Percentiles rank a stretch among this genome's conserved stretches.
Evolutionary conservation across 2,888 invertebrate species (phyloP).

Genomic region (Alcis repandata): DNA sequence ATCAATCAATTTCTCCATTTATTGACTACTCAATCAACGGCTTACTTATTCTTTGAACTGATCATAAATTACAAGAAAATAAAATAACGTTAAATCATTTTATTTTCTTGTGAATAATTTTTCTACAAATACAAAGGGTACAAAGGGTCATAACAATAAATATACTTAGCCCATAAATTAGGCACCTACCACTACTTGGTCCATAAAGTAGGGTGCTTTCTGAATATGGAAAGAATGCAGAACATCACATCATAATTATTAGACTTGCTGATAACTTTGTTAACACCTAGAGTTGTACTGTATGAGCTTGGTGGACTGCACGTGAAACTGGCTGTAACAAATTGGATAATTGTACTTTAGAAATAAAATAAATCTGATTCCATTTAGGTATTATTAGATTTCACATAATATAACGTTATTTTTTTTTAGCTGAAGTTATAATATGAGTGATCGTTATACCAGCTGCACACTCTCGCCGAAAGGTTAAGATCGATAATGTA

Average conservation of each 20-base stretch:
- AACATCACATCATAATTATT: neutral
- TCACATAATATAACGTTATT: neutral
- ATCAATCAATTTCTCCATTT: too few species aligned
- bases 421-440: neutral
- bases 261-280: neutral
- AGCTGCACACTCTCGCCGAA: neutral
- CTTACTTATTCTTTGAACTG: too few species aligned
- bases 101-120: too few species aligned
- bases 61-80: too few species aligned
- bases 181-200: neutral
- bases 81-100: too few species aligned
- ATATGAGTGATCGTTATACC: neutral
- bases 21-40: too few species aligned
- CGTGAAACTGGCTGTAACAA: slow-evolving; percentile 7
- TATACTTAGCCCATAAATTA: too few species aligned
- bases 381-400: neutral
- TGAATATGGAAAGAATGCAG: neutral
- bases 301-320: slow-evolving; percentile 9
- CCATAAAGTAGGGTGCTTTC: neutral
- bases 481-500: neutral
- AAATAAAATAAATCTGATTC: slow-evolving; percentile 9
- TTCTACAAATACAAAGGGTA: too few species aligned
- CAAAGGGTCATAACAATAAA: too few species aligned
- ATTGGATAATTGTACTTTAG: slow-evolving; percentile 17
- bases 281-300: slow-evolving; percentile 1